A percentile compares a stretch with the other conserved stretches of the same genome.
phyloP scores from a whole-genome alignment of 2,113 vertebrate genomes.

The Cyrtonyx montezumae region DNA sequence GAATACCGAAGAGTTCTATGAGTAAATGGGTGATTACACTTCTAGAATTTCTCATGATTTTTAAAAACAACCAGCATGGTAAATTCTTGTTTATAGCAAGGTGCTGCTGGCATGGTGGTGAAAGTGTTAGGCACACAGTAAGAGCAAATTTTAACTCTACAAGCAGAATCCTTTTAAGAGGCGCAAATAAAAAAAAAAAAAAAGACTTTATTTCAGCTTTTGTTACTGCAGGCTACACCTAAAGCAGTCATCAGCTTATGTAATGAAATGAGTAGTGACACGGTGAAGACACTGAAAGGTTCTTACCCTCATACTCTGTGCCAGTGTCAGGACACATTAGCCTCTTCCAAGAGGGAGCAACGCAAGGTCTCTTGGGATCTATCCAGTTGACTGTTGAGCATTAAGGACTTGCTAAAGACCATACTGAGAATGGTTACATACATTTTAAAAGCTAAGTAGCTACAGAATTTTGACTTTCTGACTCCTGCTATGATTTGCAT shows the following conservation, averaged over 20 bases:
- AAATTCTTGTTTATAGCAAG: not conserved
- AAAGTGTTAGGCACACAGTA: not conserved
- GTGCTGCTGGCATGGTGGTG: not conserved
- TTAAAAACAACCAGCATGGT: not conserved
- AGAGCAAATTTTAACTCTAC: not conserved
- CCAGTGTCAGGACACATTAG: not conserved
- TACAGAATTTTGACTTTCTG: not conserved
- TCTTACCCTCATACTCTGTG: fast-evolving
- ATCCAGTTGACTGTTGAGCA: not conserved
- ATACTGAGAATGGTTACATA: not conserved
- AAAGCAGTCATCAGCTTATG: conserved; percentile 4
- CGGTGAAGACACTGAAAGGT: not conserved
- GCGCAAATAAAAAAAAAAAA: not conserved
- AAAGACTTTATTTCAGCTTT: not conserved
- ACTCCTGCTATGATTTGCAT: not conserved
- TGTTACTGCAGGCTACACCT: not conserved
- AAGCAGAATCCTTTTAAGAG: not conserved
- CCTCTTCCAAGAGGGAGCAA: not conserved
- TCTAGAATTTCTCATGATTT: not conserved
- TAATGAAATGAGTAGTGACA: conserved; percentile 9
- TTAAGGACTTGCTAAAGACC: not conserved
- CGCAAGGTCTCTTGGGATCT: fast-evolving
- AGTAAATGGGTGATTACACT: not conserved
- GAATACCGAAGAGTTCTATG: not conserved
- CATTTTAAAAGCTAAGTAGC: not conserved